Conservation (phyloP, 2,888 invertebrate species). For the Apamea crenata region DNA sequence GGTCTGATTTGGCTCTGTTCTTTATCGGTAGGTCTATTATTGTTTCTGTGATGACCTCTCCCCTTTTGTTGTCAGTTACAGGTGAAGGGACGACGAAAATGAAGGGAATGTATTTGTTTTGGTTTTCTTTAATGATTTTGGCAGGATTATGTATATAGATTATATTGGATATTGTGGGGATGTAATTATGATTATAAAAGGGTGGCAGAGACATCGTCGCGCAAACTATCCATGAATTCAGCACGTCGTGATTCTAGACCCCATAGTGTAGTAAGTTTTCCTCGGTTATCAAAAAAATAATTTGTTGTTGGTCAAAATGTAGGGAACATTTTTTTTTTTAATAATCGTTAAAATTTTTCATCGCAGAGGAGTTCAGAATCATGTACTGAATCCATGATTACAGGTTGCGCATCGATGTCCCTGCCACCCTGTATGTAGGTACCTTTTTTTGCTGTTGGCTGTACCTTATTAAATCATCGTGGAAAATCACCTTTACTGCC, state of each 20-base stretch:
- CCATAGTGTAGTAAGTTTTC: neutral
- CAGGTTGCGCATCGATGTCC: no score
- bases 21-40: conserved; percentile 65
- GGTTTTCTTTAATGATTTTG: conserved; percentile 46
- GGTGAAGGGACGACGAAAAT: conserved; percentile 44
- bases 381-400: no score
- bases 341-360: no score
- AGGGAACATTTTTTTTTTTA: neutral
- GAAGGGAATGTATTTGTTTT: conserved; percentile 42
- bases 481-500: neutral
- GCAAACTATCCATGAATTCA: neutral
- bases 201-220: neutral
- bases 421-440: neutral
- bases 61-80: conserved; percentile 67
- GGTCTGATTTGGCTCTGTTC: conserved; percentile 61
- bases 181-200: neutral
- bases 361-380: no score
- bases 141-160: conserved; percentile 25
- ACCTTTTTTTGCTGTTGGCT: neutral
- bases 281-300: neutral
- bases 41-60: conserved; percentile 67
- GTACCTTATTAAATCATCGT: neutral
- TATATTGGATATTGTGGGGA: conserved; percentile 15
- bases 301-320: neutral
- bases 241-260: neutral